Evolutionary conservation across 2,113 vertebrate genomes (phyloP).

Genomic region (Oncorhynchus mykiss): DNA sequence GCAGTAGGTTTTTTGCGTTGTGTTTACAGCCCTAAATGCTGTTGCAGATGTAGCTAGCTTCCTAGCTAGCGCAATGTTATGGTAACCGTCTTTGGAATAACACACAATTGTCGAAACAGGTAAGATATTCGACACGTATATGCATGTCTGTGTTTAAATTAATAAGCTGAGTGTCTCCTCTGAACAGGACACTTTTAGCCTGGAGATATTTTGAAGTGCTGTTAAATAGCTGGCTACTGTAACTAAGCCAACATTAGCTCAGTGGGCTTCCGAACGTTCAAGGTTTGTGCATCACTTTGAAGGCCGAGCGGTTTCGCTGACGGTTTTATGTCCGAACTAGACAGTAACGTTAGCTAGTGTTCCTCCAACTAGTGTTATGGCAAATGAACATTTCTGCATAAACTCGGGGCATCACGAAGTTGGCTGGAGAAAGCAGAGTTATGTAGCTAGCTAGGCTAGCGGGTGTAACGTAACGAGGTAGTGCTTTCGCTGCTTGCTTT

Average conservation of each 20-base stretch:
- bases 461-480: too few relatives aligned
- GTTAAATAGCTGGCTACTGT: background rate
- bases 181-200: background rate
- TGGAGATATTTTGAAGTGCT: background rate
- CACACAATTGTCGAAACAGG: slow-evolving; percentile 57
- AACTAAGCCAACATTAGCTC: background rate
- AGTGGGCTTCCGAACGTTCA: background rate
- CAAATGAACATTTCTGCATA: too few relatives aligned
- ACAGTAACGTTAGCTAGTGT: background rate
- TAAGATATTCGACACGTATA: slow-evolving; percentile 40
- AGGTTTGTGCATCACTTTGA: background rate
- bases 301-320: background rate
- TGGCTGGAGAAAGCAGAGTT: too few relatives aligned
- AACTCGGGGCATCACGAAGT: too few relatives aligned
- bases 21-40: slow-evolving; percentile 76
- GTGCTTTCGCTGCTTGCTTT: too few relatives aligned
- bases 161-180: background rate
- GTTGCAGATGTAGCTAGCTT: slow-evolving; percentile 38
- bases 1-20: slow-evolving; percentile 64
- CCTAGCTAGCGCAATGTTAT: slow-evolving; percentile 63
- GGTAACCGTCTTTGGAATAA: slow-evolving; percentile 58
- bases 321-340: background rate
- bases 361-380: too few relatives aligned
- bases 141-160: background rate
- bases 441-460: too few relatives aligned